Evolutionary conservation across 2,113 vertebrate genomes (phyloP).

Genomic region (Gymnocephalus cernua): DNA sequence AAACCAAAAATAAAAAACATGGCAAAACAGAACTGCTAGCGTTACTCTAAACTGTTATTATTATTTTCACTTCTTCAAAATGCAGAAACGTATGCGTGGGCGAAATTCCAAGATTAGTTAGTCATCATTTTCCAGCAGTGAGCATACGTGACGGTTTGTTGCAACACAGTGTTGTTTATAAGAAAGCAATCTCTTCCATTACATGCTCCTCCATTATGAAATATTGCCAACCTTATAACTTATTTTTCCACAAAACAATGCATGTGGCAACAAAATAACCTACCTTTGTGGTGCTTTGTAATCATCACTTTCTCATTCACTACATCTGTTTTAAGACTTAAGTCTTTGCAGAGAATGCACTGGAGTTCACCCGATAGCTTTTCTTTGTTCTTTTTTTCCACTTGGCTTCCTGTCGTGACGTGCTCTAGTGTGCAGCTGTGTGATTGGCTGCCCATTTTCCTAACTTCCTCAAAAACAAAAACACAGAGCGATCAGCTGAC

Average conservation of each 20-base stretch:
- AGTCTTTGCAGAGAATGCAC: neutral
- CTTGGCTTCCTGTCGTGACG: slow-evolving; percentile 72
- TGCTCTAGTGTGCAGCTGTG: slow-evolving; percentile 1
- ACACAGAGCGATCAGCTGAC: slow-evolving; percentile 66
- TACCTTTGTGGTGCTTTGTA: neutral
- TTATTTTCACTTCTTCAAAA: neutral
- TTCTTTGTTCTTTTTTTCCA: neutral
- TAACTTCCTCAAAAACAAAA: slow-evolving; percentile 78
- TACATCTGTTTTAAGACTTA: slow-evolving; percentile 10
- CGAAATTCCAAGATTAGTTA: slow-evolving; percentile 49
- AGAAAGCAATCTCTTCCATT: neutral
- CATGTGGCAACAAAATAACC: neutral
- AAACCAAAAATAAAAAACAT: too few species aligned
- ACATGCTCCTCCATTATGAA: slow-evolving; percentile 3
- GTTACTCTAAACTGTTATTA: too few species aligned
- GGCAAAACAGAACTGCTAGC: neutral
- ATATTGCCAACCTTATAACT: neutral
- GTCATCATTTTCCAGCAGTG: slow-evolving; percentile 56
- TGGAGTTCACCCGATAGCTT: neutral
- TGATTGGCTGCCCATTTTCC: slow-evolving; percentile 66
- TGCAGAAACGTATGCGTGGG: slow-evolving; percentile 21
- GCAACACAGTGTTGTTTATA: slow-evolving; percentile 33
- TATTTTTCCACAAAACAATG: neutral
- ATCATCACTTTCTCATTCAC: neutral
- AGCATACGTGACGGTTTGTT: slow-evolving; percentile 2